Evolutionary conservation across 2,888 invertebrate species (phyloP).

Genomic region (Sialis fuliginosa): DNA sequence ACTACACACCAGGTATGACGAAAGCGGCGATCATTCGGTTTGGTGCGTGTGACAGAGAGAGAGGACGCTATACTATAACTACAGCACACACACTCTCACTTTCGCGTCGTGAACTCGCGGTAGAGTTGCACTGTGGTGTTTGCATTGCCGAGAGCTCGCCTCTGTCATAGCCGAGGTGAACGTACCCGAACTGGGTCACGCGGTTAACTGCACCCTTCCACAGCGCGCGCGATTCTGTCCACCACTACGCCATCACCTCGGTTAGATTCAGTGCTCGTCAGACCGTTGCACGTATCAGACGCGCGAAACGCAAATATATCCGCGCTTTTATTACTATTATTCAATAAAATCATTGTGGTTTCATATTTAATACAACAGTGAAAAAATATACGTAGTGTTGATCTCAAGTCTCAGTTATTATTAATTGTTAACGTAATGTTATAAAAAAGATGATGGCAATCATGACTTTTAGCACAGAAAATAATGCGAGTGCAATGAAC

Average conservation of each 20-base stretch:
- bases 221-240: slow-evolving; percentile 26
- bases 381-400: neutral
- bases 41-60: too few species aligned
- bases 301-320: neutral
- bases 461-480: slow-evolving; percentile 18
- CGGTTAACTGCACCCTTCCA: slow-evolving; percentile 32
- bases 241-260: neutral
- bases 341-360: neutral
- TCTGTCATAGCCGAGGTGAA: slow-evolving; percentile 44
- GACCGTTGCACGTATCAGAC: neutral
- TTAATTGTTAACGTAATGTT: neutral
- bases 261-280: slow-evolving; percentile 2
- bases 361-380: too few species aligned
- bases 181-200: slow-evolving; percentile 65
- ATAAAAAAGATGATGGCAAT: slow-evolving; percentile 23
- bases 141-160: slow-evolving; percentile 12
- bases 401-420: neutral
- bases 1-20: too few species aligned
- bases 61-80: neutral
- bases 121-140: slow-evolving; percentile 8
- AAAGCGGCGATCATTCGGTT: too few species aligned
- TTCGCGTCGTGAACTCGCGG: slow-evolving; percentile 34
- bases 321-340: neutral
- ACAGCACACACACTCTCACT: slow-evolving; percentile 30
- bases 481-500: neutral